A percentile compares a stretch with the other conserved stretches of the same genome.
Conservation (phyloP, 2,113 vertebrate genomes). For the Microcebus griseorufus region DNA sequence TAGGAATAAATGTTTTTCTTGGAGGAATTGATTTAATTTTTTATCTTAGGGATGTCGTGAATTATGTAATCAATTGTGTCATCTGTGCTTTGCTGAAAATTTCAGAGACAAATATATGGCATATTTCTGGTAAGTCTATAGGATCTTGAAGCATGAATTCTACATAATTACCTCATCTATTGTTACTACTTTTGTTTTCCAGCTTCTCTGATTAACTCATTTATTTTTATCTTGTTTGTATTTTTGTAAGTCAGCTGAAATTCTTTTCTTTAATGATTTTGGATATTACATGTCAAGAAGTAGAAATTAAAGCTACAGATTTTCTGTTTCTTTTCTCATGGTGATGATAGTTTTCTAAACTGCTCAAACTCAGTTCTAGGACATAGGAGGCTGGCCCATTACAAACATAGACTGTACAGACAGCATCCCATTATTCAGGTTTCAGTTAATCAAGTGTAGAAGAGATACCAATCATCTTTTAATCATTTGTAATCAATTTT, state of each 20-base stretch:
- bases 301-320: background rate
- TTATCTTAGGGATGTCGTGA: background rate
- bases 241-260: background rate
- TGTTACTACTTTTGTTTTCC: background rate
- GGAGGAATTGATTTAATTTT: background rate
- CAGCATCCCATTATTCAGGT: background rate
- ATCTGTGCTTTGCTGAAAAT: background rate
- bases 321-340: background rate
- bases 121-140: background rate
- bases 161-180: background rate
- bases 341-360: background rate
- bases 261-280: background rate
- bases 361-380: background rate
- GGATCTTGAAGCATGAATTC: background rate
- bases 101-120: background rate
- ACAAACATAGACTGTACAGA: background rate
- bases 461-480: background rate
- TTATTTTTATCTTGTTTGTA: background rate
- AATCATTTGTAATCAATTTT: background rate
- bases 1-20: background rate
- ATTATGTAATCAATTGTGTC: background rate
- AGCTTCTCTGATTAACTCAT: background rate
- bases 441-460: background rate
- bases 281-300: background rate
- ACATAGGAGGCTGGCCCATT: background rate